Evolutionary conservation across 2,888 invertebrate species (phyloP).

Genomic region (Tipula helvola): DNA sequence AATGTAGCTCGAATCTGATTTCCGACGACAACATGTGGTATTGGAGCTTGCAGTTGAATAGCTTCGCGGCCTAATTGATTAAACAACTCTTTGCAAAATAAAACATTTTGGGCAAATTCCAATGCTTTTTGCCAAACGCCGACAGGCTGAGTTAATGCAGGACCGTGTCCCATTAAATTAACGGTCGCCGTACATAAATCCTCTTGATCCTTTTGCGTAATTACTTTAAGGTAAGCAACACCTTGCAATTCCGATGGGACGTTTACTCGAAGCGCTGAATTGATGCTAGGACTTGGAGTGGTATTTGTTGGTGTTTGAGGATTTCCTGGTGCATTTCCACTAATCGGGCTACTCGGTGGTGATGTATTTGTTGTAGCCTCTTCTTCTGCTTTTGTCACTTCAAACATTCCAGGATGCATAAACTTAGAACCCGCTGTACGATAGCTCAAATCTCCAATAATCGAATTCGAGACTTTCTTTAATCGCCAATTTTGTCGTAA

Average conservation of each 20-base stretch:
- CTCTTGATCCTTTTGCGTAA: slow-evolving; percentile 91
- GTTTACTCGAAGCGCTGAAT: slow-evolving; percentile 75
- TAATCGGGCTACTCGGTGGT: slow-evolving; percentile 37
- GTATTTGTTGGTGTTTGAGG: slow-evolving; percentile 26
- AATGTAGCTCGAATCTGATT: slow-evolving; percentile 95
- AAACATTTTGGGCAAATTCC: slow-evolving; percentile 93
- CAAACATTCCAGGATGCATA: slow-evolving; percentile 86
- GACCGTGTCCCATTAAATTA: slow-evolving; percentile 63
- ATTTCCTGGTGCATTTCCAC: slow-evolving; percentile 40
- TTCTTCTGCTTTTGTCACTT: slow-evolving; percentile 88
- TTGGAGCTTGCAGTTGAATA: slow-evolving; percentile 81
- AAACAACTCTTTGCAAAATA: slow-evolving; percentile 94
- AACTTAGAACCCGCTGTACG: slow-evolving; percentile 91
- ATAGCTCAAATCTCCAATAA: slow-evolving; percentile 92
- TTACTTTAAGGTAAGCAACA: slow-evolving; percentile 89
- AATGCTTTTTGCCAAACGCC: slow-evolving; percentile 88
- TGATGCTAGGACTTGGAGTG: slow-evolving; percentile 40
- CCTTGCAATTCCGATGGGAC: slow-evolving; percentile 92
- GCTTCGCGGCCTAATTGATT: slow-evolving; percentile 90
- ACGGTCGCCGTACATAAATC: slow-evolving; percentile 75
- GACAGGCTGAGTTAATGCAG: slow-evolving; percentile 49
- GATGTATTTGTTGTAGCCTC: slow-evolving; percentile 41
- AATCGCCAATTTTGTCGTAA: slow-evolving; percentile 88
- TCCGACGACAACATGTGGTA: slow-evolving; percentile 93
- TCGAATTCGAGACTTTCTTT: slow-evolving; percentile 91